Evolutionary conservation across 2,797 vertebrate species (phyloP).

Genomic region (Morelia viridis): DNA sequence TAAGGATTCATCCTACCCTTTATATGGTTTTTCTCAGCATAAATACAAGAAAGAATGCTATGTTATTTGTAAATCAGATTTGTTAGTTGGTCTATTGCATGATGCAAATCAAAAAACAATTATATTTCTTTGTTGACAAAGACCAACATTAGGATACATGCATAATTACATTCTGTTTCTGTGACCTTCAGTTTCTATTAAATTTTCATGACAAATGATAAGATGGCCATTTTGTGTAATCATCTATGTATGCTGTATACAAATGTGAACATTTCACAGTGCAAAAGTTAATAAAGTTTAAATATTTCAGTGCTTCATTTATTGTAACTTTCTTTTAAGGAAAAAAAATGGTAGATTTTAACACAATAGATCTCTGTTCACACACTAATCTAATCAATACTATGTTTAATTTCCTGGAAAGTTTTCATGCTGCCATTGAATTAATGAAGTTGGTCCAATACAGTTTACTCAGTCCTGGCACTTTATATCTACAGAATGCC

Average conservation of each 20-base stretch:
- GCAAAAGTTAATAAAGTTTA: background rate
- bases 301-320: background rate
- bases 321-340: background rate
- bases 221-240: background rate
- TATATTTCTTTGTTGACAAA: conserved; percentile 7
- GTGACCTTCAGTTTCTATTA: conserved; percentile 5
- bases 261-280: background rate
- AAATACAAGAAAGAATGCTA: background rate
- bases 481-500: background rate
- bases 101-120: background rate
- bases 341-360: background rate
- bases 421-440: background rate
- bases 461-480: background rate
- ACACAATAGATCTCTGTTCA: background rate
- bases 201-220: background rate
- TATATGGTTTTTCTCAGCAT: background rate
- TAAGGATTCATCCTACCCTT: background rate
- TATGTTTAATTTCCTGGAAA: background rate
- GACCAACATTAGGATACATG: background rate
- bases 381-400: background rate
- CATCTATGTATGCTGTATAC: background rate
- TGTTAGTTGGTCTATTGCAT: background rate
- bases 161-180: background rate
- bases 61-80: background rate
- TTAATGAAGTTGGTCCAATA: conserved; percentile 2